phyloP scores from a whole-genome alignment of 1,140 invertebrate species.

The Drosophila takahashii region DNA sequence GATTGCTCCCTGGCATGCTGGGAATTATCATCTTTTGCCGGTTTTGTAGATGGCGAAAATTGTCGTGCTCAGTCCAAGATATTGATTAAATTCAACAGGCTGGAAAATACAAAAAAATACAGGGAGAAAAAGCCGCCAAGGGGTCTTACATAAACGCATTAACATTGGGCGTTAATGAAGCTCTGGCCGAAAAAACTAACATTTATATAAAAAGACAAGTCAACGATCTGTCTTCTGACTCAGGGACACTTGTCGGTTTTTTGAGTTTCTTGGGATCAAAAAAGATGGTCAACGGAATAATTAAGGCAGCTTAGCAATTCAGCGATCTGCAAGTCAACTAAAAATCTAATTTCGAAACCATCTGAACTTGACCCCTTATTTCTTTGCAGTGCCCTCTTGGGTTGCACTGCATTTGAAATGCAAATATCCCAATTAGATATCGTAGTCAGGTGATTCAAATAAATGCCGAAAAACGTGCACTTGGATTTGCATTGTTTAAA shows the following conservation, averaged over 20 bases:
- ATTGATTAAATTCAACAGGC: conserved; percentile 58
- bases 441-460: background rate
- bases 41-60: conserved; percentile 52
- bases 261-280: background rate
- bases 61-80: conserved; percentile 48
- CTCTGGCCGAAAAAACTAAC: conserved; percentile 27
- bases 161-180: conserved; percentile 62
- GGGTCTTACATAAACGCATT: conserved; percentile 37
- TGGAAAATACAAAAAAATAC: background rate
- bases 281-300: conserved; percentile 1
- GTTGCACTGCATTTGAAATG: conserved; percentile 35
- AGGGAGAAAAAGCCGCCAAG: background rate
- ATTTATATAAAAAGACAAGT: conserved; percentile 26
- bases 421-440: conserved; percentile 17
- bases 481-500: background rate
- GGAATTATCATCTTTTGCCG: conserved; percentile 53
- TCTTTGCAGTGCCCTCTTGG: background rate
- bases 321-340: conserved; percentile 24
- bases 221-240: conserved; percentile 4
- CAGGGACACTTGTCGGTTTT: conserved; percentile 14
- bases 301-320: conserved; percentile 9
- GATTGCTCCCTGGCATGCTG: conserved; percentile 30
- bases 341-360: conserved; percentile 21
- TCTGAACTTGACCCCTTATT: conserved; percentile 29
- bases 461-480: background rate